These are phyloP conservation scores for Automeris io DNA, from an alignment of 2,888 invertebrate species.

Conservation along the genomic window DNA sequence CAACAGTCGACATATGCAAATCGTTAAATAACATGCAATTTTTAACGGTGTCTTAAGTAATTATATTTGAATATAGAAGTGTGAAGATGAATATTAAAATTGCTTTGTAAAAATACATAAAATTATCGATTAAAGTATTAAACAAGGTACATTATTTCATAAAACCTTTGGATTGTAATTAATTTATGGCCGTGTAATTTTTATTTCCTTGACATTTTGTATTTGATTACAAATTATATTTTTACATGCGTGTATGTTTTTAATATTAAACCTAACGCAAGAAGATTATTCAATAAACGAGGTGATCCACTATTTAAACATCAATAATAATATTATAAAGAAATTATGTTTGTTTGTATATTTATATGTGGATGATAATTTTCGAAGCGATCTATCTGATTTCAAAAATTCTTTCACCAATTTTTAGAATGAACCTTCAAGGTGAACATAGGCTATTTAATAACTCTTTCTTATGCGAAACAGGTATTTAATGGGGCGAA, in stretches of 20 bases:
- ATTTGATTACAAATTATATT: constrained; percentile 14
- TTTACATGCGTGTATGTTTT: constrained; percentile 5
- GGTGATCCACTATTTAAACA: too few relatives aligned
- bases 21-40: neutral
- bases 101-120: neutral
- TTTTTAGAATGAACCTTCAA: too few relatives aligned
- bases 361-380: too few relatives aligned
- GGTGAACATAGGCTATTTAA: too few relatives aligned
- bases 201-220: constrained; percentile 43
- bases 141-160: constrained; percentile 7
- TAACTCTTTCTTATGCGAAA: too few relatives aligned
- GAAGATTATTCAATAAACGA: too few relatives aligned
- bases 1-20: neutral
- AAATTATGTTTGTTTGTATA: too few relatives aligned
- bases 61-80: neutral
- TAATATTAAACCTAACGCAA: neutral
- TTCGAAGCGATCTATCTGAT: too few relatives aligned
- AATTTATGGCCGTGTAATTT: constrained; percentile 11
- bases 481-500: too few relatives aligned
- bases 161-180: constrained; percentile 9
- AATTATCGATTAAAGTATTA: neutral
- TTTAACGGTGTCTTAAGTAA: neutral
- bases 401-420: too few relatives aligned
- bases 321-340: too few relatives aligned
- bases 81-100: constrained; percentile 1